These are phyloP conservation scores for Scaptomyza reducta DNA, from an alignment of 2,888 invertebrate genomes.

Conservation along the genomic window DNA sequence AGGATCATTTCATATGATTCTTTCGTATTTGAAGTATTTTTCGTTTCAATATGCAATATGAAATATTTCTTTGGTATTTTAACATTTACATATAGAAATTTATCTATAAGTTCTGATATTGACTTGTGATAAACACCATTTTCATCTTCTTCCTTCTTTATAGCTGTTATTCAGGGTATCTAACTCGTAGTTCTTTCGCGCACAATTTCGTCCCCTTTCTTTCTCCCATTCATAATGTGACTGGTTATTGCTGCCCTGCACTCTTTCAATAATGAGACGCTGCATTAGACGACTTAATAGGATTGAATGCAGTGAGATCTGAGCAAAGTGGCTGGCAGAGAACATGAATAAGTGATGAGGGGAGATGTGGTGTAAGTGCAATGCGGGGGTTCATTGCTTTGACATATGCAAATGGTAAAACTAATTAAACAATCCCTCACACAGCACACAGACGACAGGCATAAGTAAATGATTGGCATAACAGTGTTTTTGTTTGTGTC, in stretches of 20 bases:
- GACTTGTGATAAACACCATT: too few relatives aligned
- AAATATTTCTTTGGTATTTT: too few relatives aligned
- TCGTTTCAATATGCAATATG: too few relatives aligned
- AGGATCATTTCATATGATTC: too few relatives aligned
- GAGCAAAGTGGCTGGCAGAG: neutral
- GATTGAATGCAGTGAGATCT: constrained; percentile 31
- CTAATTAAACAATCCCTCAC: constrained; percentile 67
- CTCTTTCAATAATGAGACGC: constrained; percentile 23
- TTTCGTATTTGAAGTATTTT: too few relatives aligned
- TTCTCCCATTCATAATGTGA: neutral
- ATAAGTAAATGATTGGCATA: constrained; percentile 51
- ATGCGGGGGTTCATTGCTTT: constrained; percentile 49
- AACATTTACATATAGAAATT: too few relatives aligned
- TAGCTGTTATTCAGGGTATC: constrained; percentile 9
- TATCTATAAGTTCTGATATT: too few relatives aligned
- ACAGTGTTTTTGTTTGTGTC: constrained; percentile 18
- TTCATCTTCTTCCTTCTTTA: too few relatives aligned
- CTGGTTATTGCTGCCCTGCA: too few relatives aligned
- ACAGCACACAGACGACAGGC: constrained; percentile 36
- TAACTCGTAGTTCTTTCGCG: neutral
- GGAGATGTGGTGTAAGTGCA: neutral
- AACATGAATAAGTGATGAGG: constrained; percentile 3
- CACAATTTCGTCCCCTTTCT: neutral
- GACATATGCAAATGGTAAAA: constrained; percentile 68
- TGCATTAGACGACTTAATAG: constrained; percentile 60